Conservation (phyloP, 1,140 invertebrate species). For the Panonychus citri region DNA sequence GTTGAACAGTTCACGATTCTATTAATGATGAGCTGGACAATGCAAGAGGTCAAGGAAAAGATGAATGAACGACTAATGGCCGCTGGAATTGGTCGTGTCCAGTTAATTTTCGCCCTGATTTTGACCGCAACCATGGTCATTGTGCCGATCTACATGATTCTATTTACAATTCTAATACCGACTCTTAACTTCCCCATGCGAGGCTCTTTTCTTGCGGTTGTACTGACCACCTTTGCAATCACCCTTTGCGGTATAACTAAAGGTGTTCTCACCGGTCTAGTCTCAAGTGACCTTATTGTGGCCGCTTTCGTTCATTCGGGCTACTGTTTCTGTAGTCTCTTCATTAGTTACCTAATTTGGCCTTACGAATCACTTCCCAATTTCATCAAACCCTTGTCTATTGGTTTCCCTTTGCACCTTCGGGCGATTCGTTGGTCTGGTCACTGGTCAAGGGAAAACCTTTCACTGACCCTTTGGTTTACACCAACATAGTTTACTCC, state of each 20-base stretch:
- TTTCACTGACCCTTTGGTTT: background rate
- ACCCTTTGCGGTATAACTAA: background rate
- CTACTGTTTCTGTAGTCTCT: background rate
- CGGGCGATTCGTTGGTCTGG: background rate
- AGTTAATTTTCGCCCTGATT: background rate
- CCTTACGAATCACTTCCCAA: background rate
- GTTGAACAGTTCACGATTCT: background rate
- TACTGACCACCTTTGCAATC: background rate
- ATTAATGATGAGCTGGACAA: background rate
- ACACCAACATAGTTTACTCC: background rate
- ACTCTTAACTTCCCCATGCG: background rate
- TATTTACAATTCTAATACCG: background rate
- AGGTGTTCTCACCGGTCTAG: background rate
- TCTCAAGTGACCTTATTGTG: background rate
- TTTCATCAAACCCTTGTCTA: background rate
- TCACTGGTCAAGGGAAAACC: background rate
- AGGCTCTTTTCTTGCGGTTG: background rate
- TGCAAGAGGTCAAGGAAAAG: background rate
- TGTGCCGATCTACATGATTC: background rate
- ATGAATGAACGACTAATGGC: background rate
- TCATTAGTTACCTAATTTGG: background rate
- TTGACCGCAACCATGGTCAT: background rate
- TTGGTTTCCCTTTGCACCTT: background rate
- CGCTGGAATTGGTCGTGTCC: background rate
- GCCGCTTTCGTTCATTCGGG: background rate